Evolutionary conservation across 2,888 invertebrate species (phyloP).

Genomic region (Charanyca ferruginea): DNA sequence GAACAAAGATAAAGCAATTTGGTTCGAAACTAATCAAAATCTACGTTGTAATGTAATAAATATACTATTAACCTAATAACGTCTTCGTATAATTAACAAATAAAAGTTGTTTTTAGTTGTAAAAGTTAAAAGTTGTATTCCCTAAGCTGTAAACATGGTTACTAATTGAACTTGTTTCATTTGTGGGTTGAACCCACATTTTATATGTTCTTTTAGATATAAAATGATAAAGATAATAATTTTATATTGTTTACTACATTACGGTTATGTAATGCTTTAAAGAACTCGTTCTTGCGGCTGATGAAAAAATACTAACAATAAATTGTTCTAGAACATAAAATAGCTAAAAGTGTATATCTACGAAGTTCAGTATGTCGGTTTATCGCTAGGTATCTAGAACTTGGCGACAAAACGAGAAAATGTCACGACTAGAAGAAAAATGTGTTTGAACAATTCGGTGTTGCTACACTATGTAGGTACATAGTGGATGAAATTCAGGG

Average conservation of each 20-base stretch:
- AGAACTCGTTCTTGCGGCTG: neutral
- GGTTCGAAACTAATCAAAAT: conserved; percentile 50
- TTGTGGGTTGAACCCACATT: neutral
- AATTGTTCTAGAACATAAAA: conserved; percentile 42
- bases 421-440: conserved; percentile 74
- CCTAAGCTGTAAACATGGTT: conserved; percentile 10
- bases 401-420: conserved; percentile 67
- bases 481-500: conserved; percentile 85
- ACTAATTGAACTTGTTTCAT: conserved; percentile 9
- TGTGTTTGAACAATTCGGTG: conserved; percentile 75
- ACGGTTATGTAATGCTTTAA: too few relatives aligned
- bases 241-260: neutral
- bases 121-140: conserved; percentile 7
- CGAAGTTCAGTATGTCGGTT: conserved; percentile 52
- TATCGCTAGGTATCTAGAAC: conserved; percentile 61
- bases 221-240: neutral
- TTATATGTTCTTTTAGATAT: too few relatives aligned
- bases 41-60: conserved; percentile 28
- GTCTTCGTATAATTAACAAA: conserved; percentile 20
- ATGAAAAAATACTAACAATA: conserved; percentile 28
- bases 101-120: conserved; percentile 18
- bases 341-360: conserved; percentile 49
- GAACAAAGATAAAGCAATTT: conserved; percentile 64
- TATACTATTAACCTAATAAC: conserved; percentile 25
- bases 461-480: conserved; percentile 74